Evolutionary conservation across 1,140 invertebrate species (phyloP).

Genomic region (Drosophila melanogaster): Release_6_plus_ISO1_MT NT_033777.3:19859001-19859500

Average conservation of each 20-base stretch:
- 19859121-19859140: slow-evolving; percentile 32
- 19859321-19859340: slow-evolving; percentile 1
- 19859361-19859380: slow-evolving; percentile 11
- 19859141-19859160: slow-evolving; percentile 47
- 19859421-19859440: slow-evolving; percentile 35
- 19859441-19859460: slow-evolving; percentile 25
- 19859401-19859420: slow-evolving; percentile 26
- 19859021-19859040: slow-evolving; percentile 48
- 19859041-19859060: slow-evolving; percentile 15
- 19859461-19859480: slow-evolving; percentile 15
- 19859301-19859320: slow-evolving; percentile 16
- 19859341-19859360: neutral
- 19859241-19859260: slow-evolving; percentile 48
- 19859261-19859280: slow-evolving; percentile 25
- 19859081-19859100: slow-evolving; percentile 22
- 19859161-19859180: slow-evolving; percentile 29
- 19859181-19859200: slow-evolving; percentile 51
- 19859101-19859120: slow-evolving; percentile 60
- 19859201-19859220: slow-evolving; percentile 18
- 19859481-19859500: neutral
- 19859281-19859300: slow-evolving; percentile 19
- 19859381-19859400: slow-evolving; percentile 12
- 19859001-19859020: slow-evolving; percentile 14
- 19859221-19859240: slow-evolving; percentile 63
- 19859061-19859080: slow-evolving; percentile 1